Evolutionary conservation across 1,140 invertebrate species (phyloP).

Genomic region (Drosophila pseudoobscura): DNA sequence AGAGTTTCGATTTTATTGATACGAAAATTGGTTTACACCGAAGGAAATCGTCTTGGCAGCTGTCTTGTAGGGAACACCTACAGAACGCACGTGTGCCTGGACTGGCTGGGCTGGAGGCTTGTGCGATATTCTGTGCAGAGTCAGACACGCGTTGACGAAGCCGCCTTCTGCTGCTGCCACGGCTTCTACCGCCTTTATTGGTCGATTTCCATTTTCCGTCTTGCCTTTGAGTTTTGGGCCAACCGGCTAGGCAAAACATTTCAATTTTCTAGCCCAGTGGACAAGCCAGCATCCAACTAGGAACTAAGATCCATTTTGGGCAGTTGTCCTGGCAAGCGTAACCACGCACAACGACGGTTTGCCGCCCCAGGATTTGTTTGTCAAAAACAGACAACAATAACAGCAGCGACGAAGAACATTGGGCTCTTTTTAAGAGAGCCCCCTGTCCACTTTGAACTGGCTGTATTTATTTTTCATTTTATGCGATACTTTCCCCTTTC

Average conservation of each 20-base stretch:
- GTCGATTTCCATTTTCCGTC: constrained; percentile 8
- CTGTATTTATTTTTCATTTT: constrained; percentile 67
- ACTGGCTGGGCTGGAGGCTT: neutral
- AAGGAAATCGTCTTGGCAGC: constrained; percentile 67
- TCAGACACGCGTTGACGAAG: constrained; percentile 60
- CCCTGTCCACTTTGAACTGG: constrained; percentile 61
- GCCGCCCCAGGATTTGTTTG: constrained; percentile 75
- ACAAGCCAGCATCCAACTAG: constrained; percentile 43
- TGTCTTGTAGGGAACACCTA: constrained; percentile 71
- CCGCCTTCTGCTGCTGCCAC: constrained; percentile 4
- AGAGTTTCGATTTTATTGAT: constrained; percentile 77
- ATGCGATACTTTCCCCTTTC: neutral
- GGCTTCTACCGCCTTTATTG: neutral
- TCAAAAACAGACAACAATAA: constrained; percentile 72
- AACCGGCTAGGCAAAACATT: constrained; percentile 62
- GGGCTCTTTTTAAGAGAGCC: constrained; percentile 41
- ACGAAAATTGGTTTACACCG: constrained; percentile 76
- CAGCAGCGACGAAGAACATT: constrained; percentile 31
- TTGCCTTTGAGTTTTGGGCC: constrained; percentile 23
- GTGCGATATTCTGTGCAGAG: constrained; percentile 21
- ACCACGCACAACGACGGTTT: constrained; percentile 73
- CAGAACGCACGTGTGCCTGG: constrained; percentile 62
- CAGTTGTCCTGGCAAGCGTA: constrained; percentile 75
- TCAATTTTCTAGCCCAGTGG: constrained; percentile 80
- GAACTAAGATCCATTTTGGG: constrained; percentile 46